A percentile compares a stretch with the other conserved stretches of the same genome.
phyloP scores from a whole-genome alignment of 2,113 vertebrate genomes.

The Apodemus speciosus region DNA sequence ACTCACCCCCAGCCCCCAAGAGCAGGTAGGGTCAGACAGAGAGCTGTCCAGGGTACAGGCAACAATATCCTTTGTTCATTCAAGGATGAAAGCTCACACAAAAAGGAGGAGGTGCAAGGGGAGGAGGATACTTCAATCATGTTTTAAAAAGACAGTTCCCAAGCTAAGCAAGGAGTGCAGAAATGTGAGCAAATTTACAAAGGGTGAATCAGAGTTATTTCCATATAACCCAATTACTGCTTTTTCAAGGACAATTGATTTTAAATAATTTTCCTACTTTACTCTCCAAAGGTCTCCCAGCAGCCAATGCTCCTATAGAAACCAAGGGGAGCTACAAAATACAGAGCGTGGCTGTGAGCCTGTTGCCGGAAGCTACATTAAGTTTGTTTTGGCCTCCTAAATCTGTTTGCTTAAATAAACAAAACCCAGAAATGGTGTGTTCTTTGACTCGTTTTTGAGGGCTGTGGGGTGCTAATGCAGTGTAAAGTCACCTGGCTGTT shows the following conservation, averaged over 20 bases:
- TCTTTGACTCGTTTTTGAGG: conserved; percentile 9
- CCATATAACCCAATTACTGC: neutral
- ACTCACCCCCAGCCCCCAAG: no score
- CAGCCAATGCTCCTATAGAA: neutral
- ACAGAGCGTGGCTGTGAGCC: no score
- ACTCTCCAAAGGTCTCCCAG: neutral
- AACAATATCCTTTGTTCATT: neutral
- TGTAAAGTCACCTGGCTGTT: conserved; percentile 19
- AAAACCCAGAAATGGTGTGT: neutral
- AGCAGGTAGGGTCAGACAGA: no score
- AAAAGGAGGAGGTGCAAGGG: neutral
- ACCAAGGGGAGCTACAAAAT: neutral
- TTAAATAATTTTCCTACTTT: neutral
- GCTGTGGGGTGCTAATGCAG: neutral
- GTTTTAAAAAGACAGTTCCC: neutral
- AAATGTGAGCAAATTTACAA: conserved; percentile 4
- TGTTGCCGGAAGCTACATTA: conserved; percentile 14
- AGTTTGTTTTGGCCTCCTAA: neutral
- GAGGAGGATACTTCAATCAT: neutral
- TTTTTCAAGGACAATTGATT: neutral
- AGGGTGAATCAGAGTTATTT: conserved; percentile 9
- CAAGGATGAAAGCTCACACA: neutral
- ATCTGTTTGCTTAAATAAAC: neutral
- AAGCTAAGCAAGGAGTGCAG: neutral
- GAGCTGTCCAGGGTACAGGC: no score